Conservation (phyloP, 2,888 invertebrate genomes). For the Chrysotoxum bicinctum region DNA sequence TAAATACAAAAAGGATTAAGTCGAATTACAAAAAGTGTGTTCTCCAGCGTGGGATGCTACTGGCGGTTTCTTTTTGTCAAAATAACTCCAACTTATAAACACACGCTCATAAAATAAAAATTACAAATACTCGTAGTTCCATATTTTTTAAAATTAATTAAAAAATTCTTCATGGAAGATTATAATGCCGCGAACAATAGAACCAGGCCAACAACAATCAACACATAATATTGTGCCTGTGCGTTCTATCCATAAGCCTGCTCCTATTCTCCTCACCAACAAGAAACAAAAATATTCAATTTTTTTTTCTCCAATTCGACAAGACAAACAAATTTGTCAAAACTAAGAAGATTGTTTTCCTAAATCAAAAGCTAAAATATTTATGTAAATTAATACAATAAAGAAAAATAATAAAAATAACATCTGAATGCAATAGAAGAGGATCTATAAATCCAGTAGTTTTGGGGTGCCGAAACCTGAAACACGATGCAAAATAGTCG, state of each 20-base stretch:
- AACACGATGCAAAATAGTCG: slow-evolving; percentile 61
- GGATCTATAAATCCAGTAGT: slow-evolving; percentile 62
- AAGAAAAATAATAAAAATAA: not conserved
- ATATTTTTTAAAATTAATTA: slow-evolving; percentile 25
- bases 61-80: slow-evolving; percentile 7
- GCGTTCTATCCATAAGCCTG: not conserved
- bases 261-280: not conserved
- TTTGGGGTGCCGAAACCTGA: slow-evolving; percentile 25
- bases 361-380: slow-evolving; percentile 66
- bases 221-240: slow-evolving; percentile 26
- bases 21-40: not conserved
- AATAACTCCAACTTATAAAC: slow-evolving; percentile 7
- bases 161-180: slow-evolving; percentile 20
- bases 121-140: slow-evolving; percentile 1
- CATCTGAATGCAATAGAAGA: not conserved
- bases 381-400: slow-evolving; percentile 60
- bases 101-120: slow-evolving; percentile 6
- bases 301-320: slow-evolving; percentile 31
- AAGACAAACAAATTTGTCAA: slow-evolving; percentile 58
- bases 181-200: not conserved
- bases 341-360: slow-evolving; percentile 69
- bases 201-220: slow-evolving; percentile 15
- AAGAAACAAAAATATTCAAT: slow-evolving; percentile 33
- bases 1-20: not conserved
- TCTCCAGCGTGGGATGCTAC: not conserved